These are phyloP conservation scores for Spea multiplicata DNA, from an alignment of 2,113 vertebrate genomes.

Conservation along the genomic window DNA sequence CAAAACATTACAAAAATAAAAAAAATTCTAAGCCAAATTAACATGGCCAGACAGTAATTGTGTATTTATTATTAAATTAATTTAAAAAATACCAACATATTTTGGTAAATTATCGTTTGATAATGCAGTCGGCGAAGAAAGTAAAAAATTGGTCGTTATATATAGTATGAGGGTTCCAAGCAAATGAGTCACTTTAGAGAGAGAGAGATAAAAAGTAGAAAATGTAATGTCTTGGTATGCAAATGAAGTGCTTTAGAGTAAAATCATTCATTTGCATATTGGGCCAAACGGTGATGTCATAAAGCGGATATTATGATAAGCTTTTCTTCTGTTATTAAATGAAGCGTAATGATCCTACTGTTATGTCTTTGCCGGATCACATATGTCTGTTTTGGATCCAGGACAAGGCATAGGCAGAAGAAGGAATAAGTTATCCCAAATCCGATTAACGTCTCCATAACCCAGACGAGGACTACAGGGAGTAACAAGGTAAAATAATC, in stretches of 20 bases:
- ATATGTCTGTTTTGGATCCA: background rate
- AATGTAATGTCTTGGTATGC: background rate
- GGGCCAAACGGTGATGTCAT: too few relatives aligned
- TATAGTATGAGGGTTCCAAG: background rate
- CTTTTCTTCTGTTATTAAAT: too few relatives aligned
- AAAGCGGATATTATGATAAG: too few relatives aligned
- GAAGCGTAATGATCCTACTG: too few relatives aligned
- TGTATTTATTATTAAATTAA: constrained; percentile 35
- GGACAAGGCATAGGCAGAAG: background rate
- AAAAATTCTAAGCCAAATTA: constrained; percentile 4
- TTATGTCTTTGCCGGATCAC: too few relatives aligned
- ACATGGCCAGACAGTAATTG: background rate
- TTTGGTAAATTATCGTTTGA: constrained; percentile 5
- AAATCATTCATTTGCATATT: too few relatives aligned
- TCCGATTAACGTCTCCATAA: background rate
- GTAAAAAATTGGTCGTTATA: background rate
- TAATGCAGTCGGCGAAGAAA: background rate
- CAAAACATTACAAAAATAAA: background rate
- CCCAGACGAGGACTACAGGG: background rate
- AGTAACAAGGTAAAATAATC: constrained; percentile 20
- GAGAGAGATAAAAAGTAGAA: background rate
- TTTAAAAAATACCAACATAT: constrained; percentile 8
- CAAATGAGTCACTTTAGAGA: background rate
- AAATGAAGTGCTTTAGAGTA: too few relatives aligned
- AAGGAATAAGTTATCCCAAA: too few relatives aligned